Evolutionary conservation across 2,888 invertebrate genomes (phyloP).

Genomic region (Aromia moschata): DNA sequence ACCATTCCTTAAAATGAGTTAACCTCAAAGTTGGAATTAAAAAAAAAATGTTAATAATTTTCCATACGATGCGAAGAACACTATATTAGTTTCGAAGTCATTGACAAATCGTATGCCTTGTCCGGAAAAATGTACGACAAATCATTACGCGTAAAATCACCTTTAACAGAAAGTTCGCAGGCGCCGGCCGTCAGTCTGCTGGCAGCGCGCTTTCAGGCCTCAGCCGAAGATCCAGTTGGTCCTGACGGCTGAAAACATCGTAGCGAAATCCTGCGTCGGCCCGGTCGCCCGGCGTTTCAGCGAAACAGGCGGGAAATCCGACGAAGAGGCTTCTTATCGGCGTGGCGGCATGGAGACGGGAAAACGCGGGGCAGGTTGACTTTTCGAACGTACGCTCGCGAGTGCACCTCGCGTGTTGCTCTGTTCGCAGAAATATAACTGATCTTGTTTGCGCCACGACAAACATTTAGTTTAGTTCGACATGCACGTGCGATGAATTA

Average conservation of each 20-base stretch:
- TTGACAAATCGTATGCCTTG: too few species aligned
- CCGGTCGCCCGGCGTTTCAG: background rate
- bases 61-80: too few species aligned
- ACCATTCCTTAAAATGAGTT: too few species aligned
- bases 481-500: background rate
- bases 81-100: too few species aligned
- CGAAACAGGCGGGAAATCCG: slow-evolving; percentile 8
- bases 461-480: background rate
- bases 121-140: too few species aligned
- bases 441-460: background rate
- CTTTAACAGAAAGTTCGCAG: slow-evolving; percentile 12
- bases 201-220: background rate
- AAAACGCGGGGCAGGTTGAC: slow-evolving; percentile 10
- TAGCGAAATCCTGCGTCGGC: slow-evolving; percentile 5
- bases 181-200: slow-evolving; percentile 10
- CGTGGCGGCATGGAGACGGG: slow-evolving; percentile 2
- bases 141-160: too few species aligned
- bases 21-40: too few species aligned
- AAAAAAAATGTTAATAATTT: too few species aligned
- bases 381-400: background rate
- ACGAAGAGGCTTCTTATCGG: slow-evolving; percentile 8
- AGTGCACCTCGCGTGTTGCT: background rate
- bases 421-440: background rate
- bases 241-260: slow-evolving; percentile 16
- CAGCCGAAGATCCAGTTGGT: slow-evolving; percentile 12